phyloP scores from a whole-genome alignment of 2,888 invertebrate species.

The Papilio protenor region DNA sequence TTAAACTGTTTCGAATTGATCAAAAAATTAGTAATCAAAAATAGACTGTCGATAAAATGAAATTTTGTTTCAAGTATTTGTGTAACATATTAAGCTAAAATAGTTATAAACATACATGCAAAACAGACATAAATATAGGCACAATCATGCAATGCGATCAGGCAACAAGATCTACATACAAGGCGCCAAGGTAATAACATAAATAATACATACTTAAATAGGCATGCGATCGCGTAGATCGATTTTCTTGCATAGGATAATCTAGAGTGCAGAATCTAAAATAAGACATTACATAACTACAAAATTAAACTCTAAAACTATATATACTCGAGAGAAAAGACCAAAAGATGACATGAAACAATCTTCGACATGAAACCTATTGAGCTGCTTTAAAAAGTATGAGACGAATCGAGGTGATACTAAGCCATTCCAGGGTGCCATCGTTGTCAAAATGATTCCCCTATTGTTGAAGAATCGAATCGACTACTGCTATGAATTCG shows the following conservation, averaged over 20 bases:
- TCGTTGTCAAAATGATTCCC: slow-evolving; percentile 73
- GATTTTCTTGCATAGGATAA: slow-evolving; percentile 72
- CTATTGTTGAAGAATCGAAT: slow-evolving; percentile 62
- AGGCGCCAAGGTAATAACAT: slow-evolving; percentile 6
- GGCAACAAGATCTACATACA: slow-evolving; percentile 43
- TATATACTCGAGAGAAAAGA: slow-evolving; percentile 70
- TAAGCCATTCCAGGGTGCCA: slow-evolving; percentile 84
- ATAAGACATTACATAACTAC: slow-evolving; percentile 73
- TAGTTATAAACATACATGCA: neutral
- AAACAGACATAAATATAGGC: slow-evolving; percentile 22
- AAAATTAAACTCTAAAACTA: slow-evolving; percentile 67
- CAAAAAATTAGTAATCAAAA: neutral
- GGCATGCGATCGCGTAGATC: slow-evolving; percentile 67
- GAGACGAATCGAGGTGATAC: slow-evolving; percentile 77
- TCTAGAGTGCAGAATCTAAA: slow-evolving; percentile 80
- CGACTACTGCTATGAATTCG: slow-evolving; percentile 71
- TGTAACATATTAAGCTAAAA: slow-evolving; percentile 1
- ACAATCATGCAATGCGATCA: slow-evolving; percentile 36
- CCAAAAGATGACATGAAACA: slow-evolving; percentile 74
- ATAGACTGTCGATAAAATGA: neutral
- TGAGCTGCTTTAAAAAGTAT: slow-evolving; percentile 68
- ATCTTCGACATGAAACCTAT: slow-evolving; percentile 70
- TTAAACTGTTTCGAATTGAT: neutral
- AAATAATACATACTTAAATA: slow-evolving; percentile 52
- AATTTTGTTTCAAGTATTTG: neutral